Base-by-base conservation (phyloP, 2,113 vertebrate species). In the Lagopus leucura region DNA sequence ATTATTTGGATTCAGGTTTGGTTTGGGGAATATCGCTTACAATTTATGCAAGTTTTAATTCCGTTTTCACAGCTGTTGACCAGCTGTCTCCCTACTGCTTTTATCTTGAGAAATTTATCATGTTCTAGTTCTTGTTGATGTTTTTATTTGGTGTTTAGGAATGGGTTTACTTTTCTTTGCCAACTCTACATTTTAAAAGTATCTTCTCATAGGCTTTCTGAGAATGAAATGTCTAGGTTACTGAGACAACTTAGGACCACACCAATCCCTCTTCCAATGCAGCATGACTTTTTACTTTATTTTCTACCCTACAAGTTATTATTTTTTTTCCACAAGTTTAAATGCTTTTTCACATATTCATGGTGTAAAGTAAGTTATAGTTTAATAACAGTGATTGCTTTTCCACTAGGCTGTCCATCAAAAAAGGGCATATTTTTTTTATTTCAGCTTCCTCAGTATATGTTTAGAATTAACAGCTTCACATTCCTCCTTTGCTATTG, bases 11-110 rank as follows among this genome's bases (percentile, higher is more conserved):
- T 77, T 93, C 91, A 84, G n/a, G 64, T 94, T 89, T 50, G 47
- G 22, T 69, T 92, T 94, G 64, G 77, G 67, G 77, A 95, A 89
- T 38, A 77, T 11, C 4, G 16, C 88, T 89, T 94, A 20, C n/a
- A 82, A 90, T 95, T 97, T 96, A 85, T 73, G 58, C 55, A 96
- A 67, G 40, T 86, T 94, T 94, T 84, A 96, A 88, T 93, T 93
- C 92, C 87, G 30, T 92, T 95, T 92, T 87, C 71, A 82, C 94
- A 96, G 69, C 63, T 96, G 74, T 94, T 95, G 75, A 89, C 89
- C 63, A 85, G 58, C 38, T 95, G 75, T 91, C 34, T 90, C 42
- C 42, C 34, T 83, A 50, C 55, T 65, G 43, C 58, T 90, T 83
- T 74, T 95, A 89, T 96, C 76, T 89, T 82, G 74, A 92, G 79